Base-by-base conservation (phyloP, 2,888 invertebrate genomes). In the Alloscopus bannaensis region DNA sequence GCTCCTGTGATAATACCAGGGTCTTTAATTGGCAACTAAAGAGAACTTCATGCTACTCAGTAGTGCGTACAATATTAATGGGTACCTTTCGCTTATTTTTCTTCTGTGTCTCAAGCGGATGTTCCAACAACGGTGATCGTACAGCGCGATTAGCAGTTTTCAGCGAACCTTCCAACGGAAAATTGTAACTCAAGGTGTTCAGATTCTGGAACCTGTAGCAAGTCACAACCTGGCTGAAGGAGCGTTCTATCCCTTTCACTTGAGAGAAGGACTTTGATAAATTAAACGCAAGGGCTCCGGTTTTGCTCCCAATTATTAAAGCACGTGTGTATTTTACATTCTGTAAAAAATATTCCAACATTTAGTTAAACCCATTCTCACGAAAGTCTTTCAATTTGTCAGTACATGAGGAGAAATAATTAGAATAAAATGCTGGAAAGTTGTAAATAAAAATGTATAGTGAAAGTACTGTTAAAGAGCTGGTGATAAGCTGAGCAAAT, bases 151-250 rank as follows among this genome's bases (percentile, higher is more conserved):
- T 24, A 4, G 59, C 50, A 13, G 84, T 84, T 66, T 83, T 73
- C 4, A 82, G 69, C 0, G 72, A 75, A 6, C 85, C 85, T 75
- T 85, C 85, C 62, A 84, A 60, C 1, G 85, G 85, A 79, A 85
- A 85, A 26, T 75, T 50, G 45, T 83, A 84, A 16, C 28, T 68
- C 0, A 84, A 76, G 36, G 36, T 50, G 18, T 42, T 59, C 6
- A 66, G 45, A 69, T 85, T 85, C 68, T 84, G 84, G 62, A 85
- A 71, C 55, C 81, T 75, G 52, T 47, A 84, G 57, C 83, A 84
- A 20, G 82, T 83, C 6, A 80, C 82, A 26, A 85, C 80, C 69
- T 84, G 81, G 0, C 78, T 75, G 57, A 81, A 84, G 0, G 82
- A 85, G 3, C 24, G 47, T 28, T 85, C 85, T 8, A 85, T 78